Evolutionary conservation across 1,140 invertebrate species (phyloP), one percentile per base, ranked within the genome.

Genomic region (Heterodera schachtii): DNA sequence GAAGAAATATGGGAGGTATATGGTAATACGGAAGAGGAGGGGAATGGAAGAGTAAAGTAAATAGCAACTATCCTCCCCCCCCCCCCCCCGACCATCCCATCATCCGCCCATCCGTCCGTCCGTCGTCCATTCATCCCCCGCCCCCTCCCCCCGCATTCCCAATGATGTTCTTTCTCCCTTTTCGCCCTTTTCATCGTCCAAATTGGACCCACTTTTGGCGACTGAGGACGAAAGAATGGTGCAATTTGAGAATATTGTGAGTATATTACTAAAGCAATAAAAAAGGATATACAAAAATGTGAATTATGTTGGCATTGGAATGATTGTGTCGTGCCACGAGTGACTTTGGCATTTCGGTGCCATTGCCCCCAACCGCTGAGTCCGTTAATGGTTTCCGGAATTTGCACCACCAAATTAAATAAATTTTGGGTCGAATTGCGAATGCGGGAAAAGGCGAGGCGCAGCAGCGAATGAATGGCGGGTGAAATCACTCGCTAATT

Each of bases 151-250:
- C 16, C 69, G 9, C 16, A 11, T 16, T 60, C 57, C 19, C 57
- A 19, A 60, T 60, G 57, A 16, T 60, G 16, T 60, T 31, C 31
- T 31, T 31, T 31, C 31, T 31, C 31, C 31, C 31, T 31, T 31
- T 43, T 41, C 69, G 9, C 69, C 13, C 11, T n/a, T 43, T 71
- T 46, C 69, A 41, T 46, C 3, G 44, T n/a, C 69, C 69, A 71
- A 71, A 71, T 71, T 71, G 69, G 69, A 71, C 69, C 69, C 69
- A 71, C 69, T 71, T 71, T 71, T 46, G 21, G 44, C 8, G 69
- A 71, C 69, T 11, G 69, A 71, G 44, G 57, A 16, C 57, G 16
- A 19, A 2, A n/a, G 69, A 71, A 41, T 31, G 31, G 44, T 31
- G 69, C 69, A 71, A 71, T 71, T 43, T 46, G 69, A 71, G 69